Evolutionary conservation across 2,888 invertebrate genomes (phyloP).

Genomic region (Aricia artaxerxes): DNA sequence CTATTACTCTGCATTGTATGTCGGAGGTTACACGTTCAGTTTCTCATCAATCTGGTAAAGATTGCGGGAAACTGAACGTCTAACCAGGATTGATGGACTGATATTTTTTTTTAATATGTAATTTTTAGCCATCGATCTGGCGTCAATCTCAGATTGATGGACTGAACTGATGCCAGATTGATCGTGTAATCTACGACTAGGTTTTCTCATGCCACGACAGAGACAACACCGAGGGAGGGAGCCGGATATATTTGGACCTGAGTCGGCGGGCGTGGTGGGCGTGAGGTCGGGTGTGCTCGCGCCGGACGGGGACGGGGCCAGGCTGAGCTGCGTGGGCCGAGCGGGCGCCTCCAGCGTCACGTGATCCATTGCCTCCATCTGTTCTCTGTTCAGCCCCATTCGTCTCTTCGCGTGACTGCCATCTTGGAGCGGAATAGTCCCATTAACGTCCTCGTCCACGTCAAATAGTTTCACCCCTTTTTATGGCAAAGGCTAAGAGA

Average conservation of each 20-base stretch:
- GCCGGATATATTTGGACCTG: slow-evolving; percentile 64
- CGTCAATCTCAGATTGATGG: too few relatives aligned
- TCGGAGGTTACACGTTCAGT: too few relatives aligned
- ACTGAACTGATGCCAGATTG: too few relatives aligned
- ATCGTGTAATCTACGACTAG: too few relatives aligned
- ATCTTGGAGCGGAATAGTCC: slow-evolving; percentile 75
- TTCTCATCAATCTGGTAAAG: too few relatives aligned
- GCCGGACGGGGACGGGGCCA: slow-evolving; percentile 70
- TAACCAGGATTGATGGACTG: too few relatives aligned
- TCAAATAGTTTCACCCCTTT: not conserved
- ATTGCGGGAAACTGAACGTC: too few relatives aligned
- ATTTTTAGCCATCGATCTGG: too few relatives aligned
- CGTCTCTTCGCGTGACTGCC: slow-evolving; percentile 81
- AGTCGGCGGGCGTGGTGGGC: slow-evolving; percentile 79
- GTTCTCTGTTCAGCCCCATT: slow-evolving; percentile 80
- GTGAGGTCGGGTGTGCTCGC: slow-evolving; percentile 78
- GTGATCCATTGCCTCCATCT: slow-evolving; percentile 78
- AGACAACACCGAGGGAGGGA: slow-evolving; percentile 45
- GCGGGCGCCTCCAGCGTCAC: slow-evolving; percentile 65
- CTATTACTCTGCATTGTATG: not conserved
- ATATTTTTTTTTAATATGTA: too few relatives aligned
- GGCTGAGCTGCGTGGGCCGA: slow-evolving; percentile 71
- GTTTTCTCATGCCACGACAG: slow-evolving; percentile 36
- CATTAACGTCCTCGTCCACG: slow-evolving; percentile 49
- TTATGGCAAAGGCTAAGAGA: not conserved